Evolutionary conservation across 1,140 invertebrate genomes (phyloP).

Genomic region (Druon quercuslanigerum): DNA sequence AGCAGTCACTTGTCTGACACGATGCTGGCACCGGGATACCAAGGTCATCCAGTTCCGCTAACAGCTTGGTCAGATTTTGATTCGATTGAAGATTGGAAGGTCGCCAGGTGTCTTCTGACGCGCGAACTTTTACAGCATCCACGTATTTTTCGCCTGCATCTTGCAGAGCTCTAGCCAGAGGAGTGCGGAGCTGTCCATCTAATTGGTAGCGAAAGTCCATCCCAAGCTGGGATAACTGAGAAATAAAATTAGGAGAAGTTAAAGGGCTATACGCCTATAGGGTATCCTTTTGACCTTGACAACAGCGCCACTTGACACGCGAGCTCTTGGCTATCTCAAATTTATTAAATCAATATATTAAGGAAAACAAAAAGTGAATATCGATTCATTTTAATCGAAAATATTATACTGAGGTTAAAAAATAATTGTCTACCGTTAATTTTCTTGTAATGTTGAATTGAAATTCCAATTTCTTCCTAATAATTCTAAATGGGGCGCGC

Average conservation of each 20-base stretch:
- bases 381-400: no score
- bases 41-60: conserved; percentile 73
- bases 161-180: conserved; percentile 79
- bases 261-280: no score
- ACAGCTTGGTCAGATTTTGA: conserved; percentile 73
- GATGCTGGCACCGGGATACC: conserved; percentile 65
- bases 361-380: no score
- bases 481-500: no score
- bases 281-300: no score
- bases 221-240: conserved; percentile 82
- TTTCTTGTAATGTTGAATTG: no score
- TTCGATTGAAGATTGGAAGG: conserved; percentile 81
- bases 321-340: no score
- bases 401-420: no score
- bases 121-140: conserved; percentile 83
- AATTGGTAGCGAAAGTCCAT: conserved; percentile 90
- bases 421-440: no score
- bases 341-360: no score
- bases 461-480: no score
- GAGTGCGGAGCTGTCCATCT: conserved; percentile 84
- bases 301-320: no score
- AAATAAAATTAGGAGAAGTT: conserved; percentile 38
- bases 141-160: conserved; percentile 85
- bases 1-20: conserved; percentile 78
- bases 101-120: conserved; percentile 83